Base-by-base conservation (phyloP, 2,888 invertebrate species). In the Lamellibrachia columna region DNA sequence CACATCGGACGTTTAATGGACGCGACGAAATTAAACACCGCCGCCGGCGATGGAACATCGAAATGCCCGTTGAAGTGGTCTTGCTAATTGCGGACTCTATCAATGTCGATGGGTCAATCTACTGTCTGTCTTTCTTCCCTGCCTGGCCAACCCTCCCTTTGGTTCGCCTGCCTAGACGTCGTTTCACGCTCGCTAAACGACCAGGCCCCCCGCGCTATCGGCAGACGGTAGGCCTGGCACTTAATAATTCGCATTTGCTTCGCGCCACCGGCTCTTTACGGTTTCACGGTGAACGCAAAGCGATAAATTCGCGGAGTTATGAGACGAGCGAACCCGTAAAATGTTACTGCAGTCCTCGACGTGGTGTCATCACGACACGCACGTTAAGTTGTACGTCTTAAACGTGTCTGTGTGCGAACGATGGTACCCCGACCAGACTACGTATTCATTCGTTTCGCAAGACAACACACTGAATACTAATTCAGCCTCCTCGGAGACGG, bases 81-180 rank as follows among this genome's bases (percentile, higher is more conserved):
- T 75, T n/a, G 75, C 75, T 75, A 75, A 75, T 75, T 75, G 75
- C 75, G 75, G 75, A 75, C 75, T 75, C 75, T 75, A 75, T 75
- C 75, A 75, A 75, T 75, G 75, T 75, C 75, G 75, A 75, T 75
- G 75, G 75, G 75, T 75, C 75, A 75, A 75, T 75, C 75, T 75
- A 75, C 75, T 22, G 22, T n/a, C 75, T n/a, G 75, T 75, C 75
- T 75, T 15, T 75, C 75, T 75, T 6, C 22, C 75, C 75, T 75
- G 6, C 75, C 75, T n/a, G 75, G 75, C 15, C 75, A 75, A 75
- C 22, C n/a, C 75, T 75, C 75, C 75, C 75, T 6, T 75, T 75
- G 75, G 11, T 75, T 22, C 75, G 15, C 15, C 75, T 22, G 75
- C 22, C 75, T 75, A 75, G 75, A 75, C 6, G 75, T 75, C 75